These are phyloP conservation scores for Phaethornis superciliosus DNA, from an alignment of 2,113 vertebrate species.

Conservation along the genomic window DNA sequence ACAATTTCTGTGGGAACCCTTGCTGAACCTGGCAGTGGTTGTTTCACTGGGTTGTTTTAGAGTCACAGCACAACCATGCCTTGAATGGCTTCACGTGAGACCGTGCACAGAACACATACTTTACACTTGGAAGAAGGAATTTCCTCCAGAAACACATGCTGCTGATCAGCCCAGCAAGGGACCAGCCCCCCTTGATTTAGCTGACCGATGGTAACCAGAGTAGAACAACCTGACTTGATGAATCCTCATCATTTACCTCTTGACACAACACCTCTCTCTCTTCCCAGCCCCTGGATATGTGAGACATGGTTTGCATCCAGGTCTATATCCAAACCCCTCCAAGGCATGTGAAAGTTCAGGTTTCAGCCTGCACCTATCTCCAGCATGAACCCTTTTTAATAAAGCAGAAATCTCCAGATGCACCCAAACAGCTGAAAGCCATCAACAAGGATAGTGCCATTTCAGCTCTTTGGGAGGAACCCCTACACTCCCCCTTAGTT, in stretches of 20 bases:
- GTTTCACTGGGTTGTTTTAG: background rate
- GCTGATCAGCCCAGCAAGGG: background rate
- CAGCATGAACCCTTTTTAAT: background rate
- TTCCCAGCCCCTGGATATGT: background rate
- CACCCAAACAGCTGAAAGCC: constrained; percentile 31
- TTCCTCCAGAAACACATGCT: background rate
- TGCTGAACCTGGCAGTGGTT: background rate
- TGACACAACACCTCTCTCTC: background rate
- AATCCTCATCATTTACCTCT: background rate
- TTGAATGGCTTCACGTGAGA: background rate
- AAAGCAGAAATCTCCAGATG: constrained; percentile 35
- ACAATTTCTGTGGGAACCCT: background rate
- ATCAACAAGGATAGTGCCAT: constrained; percentile 7
- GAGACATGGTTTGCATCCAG: background rate
- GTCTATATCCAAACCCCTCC: background rate
- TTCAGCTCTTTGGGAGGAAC: background rate
- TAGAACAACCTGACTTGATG: background rate
- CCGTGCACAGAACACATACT: background rate
- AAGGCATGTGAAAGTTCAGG: background rate
- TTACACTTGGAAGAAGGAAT: background rate
- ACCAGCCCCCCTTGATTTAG: background rate
- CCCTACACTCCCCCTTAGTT: background rate
- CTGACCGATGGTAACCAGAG: background rate
- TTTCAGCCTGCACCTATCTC: background rate
- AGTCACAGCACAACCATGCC: background rate